Evolutionary conservation across 2,113 vertebrate genomes (phyloP).

Genomic region (Salminus brasiliensis): DNA sequence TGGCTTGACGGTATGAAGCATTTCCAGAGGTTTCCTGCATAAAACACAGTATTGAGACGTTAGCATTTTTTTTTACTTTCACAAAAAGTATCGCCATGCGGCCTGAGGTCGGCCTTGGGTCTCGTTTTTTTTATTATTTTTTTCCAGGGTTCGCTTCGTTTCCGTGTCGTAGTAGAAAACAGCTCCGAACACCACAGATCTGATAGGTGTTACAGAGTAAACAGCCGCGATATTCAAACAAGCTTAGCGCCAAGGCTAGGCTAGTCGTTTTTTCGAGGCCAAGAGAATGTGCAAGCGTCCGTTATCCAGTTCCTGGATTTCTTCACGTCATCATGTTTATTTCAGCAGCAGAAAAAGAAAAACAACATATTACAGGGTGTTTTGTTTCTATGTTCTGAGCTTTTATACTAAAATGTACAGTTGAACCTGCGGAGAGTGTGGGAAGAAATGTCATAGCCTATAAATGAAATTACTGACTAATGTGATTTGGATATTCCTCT

Average conservation of each 20-base stretch:
- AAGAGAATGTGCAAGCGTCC: constrained; percentile 18
- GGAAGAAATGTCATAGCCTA: constrained; percentile 58
- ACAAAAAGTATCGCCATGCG: too few species aligned
- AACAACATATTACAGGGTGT: constrained; percentile 74
- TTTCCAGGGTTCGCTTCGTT: constrained; percentile 11
- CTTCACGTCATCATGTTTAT: constrained; percentile 24
- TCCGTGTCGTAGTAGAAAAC: neutral
- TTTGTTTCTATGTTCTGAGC: constrained; percentile 80
- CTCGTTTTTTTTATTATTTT: too few species aligned
- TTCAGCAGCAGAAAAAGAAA: constrained; percentile 48
- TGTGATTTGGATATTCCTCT: constrained; percentile 72
- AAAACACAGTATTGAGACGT: too few species aligned
- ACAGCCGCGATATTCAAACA: neutral
- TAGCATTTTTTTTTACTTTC: too few species aligned
- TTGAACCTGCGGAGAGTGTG: constrained; percentile 65
- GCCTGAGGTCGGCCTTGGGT: too few species aligned
- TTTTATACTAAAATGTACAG: constrained; percentile 81
- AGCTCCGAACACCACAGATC: neutral
- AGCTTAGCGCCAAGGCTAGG: neutral
- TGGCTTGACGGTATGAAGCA: too few species aligned
- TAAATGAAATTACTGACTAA: constrained; percentile 58
- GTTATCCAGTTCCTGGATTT: constrained; percentile 21
- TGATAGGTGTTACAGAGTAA: neutral
- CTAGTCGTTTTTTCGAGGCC: too few species aligned
- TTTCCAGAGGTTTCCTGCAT: too few species aligned